A percentile compares a stretch with the other conserved stretches of the same genome.
These are phyloP conservation scores for Sciurus niger DNA, from an alignment of 2,113 vertebrate genomes.

Conservation along the genomic window DNA sequence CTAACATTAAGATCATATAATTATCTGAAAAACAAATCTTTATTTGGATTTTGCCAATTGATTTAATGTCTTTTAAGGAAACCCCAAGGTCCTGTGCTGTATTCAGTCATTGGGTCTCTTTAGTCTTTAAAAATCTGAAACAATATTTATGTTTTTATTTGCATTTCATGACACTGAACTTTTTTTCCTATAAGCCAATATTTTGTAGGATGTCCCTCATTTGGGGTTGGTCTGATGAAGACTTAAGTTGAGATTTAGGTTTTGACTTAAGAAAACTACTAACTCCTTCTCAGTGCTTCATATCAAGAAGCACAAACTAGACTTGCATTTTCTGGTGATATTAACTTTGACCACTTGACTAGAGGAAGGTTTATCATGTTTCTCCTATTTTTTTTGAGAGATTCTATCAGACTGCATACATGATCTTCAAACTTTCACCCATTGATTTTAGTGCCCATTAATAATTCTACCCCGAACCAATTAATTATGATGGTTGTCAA, in stretches of 20 bases:
- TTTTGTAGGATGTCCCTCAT: neutral
- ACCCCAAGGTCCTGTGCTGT: neutral
- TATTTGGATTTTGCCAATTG: constrained; percentile 1
- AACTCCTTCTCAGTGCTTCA: neutral
- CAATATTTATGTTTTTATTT: neutral
- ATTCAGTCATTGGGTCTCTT: fast-evolving
- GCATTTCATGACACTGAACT: neutral
- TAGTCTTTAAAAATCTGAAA: neutral
- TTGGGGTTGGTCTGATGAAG: neutral
- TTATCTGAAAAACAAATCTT: neutral
- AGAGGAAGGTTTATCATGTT: neutral
- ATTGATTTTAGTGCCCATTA: neutral
- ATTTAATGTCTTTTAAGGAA: neutral
- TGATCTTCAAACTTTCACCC: neutral
- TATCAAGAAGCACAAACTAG: neutral
- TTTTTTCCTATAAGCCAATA: neutral
- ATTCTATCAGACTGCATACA: neutral
- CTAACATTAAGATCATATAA: neutral
- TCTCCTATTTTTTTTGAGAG: neutral
- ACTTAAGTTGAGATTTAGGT: neutral
- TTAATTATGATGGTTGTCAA: neutral
- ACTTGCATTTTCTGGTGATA: neutral
- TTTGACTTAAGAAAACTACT: neutral
- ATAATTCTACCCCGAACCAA: neutral
- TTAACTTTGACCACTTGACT: neutral